Conservation (phyloP, 2,797 vertebrate genomes). For the Eutrigla gurnardus region DNA sequence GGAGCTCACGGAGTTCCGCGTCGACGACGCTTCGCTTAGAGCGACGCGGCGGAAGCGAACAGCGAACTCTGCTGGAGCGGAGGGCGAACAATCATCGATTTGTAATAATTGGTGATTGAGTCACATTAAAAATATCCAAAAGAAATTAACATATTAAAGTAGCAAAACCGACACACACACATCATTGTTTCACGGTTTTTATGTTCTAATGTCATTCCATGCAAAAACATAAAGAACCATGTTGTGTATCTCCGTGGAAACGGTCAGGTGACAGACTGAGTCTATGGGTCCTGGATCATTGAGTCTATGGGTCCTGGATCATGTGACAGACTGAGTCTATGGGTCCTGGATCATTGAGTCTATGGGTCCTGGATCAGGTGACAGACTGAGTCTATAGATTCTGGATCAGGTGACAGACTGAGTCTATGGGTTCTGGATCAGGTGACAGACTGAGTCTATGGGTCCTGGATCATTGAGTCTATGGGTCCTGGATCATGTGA, state of each 20-base stretch:
- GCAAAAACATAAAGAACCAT: slow-evolving; percentile 59
- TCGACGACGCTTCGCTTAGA: not conserved
- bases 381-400: too few relatives aligned
- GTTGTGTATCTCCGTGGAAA: slow-evolving; percentile 55
- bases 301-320: too few relatives aligned
- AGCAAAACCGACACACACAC: too few relatives aligned
- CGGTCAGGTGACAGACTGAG: slow-evolving; percentile 5
- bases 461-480: not conserved
- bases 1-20: not conserved
- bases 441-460: too few relatives aligned
- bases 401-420: too few relatives aligned
- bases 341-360: too few relatives aligned
- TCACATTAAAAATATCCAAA: not conserved
- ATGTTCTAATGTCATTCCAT: slow-evolving; percentile 51
- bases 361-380: too few relatives aligned
- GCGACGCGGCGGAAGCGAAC: not conserved
- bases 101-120: not conserved
- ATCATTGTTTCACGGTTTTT: slow-evolving; percentile 72
- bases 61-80: slow-evolving; percentile 3
- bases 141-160: too few relatives aligned
- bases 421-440: too few relatives aligned
- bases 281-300: too few relatives aligned
- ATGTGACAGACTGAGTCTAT: too few relatives aligned
- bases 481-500: slow-evolving; percentile 19
- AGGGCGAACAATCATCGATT: not conserved